Evolutionary conservation across 2,113 vertebrate species (phyloP).

Genomic region (Urocitellus parryii): DNA sequence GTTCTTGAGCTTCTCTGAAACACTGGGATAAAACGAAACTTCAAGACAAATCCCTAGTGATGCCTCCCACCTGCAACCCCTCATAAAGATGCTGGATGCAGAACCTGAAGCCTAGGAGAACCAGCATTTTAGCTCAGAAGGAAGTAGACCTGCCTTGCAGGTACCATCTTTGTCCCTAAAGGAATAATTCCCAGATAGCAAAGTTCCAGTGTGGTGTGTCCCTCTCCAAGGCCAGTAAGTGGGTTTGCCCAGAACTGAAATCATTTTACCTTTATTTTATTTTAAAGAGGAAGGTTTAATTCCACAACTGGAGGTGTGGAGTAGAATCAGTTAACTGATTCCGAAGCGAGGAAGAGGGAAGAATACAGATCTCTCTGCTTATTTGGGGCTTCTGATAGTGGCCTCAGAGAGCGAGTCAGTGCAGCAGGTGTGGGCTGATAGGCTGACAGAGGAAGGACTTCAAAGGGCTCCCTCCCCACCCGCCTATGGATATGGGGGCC

Average conservation of each 20-base stretch:
- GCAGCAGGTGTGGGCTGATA: neutral
- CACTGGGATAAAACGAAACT: neutral
- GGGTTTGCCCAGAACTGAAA: neutral
- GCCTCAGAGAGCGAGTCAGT: neutral
- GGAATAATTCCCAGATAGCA: neutral
- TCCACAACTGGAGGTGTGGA: constrained; percentile 15
- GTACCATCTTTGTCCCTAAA: neutral
- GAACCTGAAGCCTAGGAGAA: neutral
- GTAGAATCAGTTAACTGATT: neutral
- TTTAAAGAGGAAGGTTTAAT: neutral
- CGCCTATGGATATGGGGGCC: neutral
- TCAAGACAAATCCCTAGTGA: neutral
- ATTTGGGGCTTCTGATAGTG: neutral
- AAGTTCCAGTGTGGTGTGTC: neutral
- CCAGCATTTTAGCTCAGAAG: neutral
- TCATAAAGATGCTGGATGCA: neutral
- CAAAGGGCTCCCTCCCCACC: neutral
- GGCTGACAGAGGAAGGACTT: neutral
- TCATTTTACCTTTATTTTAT: neutral
- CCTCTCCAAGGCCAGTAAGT: neutral
- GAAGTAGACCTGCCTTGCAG: neutral
- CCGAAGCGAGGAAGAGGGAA: neutral
- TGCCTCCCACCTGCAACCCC: neutral
- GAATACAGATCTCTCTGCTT: neutral
- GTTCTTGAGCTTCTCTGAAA: constrained; percentile 20